Evolutionary conservation across 1,140 invertebrate species (phyloP), one percentile per base, ranked within the genome.

Genomic region (Stegodyphus mimosarum): DNA sequence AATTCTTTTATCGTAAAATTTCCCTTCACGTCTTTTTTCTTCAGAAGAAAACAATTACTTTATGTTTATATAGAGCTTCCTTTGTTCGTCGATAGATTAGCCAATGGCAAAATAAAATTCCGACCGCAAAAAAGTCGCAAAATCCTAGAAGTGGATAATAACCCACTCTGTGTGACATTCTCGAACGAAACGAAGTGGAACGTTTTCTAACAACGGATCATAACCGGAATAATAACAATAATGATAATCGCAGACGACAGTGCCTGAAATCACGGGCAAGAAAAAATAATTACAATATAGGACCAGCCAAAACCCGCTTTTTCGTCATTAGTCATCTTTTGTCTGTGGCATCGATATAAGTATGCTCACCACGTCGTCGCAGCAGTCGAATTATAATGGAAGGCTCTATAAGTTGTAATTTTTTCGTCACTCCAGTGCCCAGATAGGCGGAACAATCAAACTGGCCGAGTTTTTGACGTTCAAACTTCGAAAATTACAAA

Each of bases 191-290:
- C 53, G 33, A 71, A 83, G 80, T 72, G 71, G 71, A 74, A 83
- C 74, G 51, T 15, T 49, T 73, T 52, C 50, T 17, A 55, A 73
- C 48, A 49, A 80, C 77, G 52, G 80, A 64, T 74, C 71, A 72
- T 83, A 74, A 83, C 80, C 64, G 71, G 55, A 83, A 83, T 83
- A 69, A 83, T 74, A 83, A 83, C 80, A 72, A 77, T 73, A 72
- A 83, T 52, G 80, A 83, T 63, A 52, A 73, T 73, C 71, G 51
- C 51, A 6, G 13, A 55, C 48, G 33, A 73, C 71, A 15, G 71
- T 15, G 64, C 64, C 17, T 67, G 7, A 67, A 67, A n/a, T 53
- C 50, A 52, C 48, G 6, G 11, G 52, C 48, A 73, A 71, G 18
- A 71, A n/a, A 63, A 67, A 83, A 83, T 83, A 83, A 83, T 83